phyloP scores from a whole-genome alignment of 2,113 vertebrate species.

The Phyllopteryx taeniolatus region DNA sequence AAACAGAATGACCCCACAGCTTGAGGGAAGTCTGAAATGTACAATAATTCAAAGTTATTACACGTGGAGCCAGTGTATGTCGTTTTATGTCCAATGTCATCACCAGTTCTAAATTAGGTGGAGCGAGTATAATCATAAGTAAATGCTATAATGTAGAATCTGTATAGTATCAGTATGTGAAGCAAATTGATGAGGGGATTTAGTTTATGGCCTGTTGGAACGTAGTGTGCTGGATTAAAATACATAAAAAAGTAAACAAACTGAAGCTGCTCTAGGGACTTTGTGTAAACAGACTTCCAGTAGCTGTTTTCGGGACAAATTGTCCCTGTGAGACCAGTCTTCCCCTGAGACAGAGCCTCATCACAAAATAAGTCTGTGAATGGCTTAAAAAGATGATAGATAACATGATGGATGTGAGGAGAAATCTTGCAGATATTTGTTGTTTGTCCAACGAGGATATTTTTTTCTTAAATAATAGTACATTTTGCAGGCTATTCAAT shows the following conservation, averaged over 20 bases:
- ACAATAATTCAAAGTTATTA: conserved; percentile 4
- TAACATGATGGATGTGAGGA: not conserved
- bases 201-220: not conserved
- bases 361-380: conserved; percentile 16
- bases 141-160: not conserved
- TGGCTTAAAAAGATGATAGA: not conserved
- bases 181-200: conserved; percentile 3
- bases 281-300: conserved; percentile 40
- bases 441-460: not conserved
- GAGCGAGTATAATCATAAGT: not conserved
- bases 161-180: not conserved
- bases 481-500: not conserved
- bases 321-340: conserved; percentile 15
- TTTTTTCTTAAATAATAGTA: not conserved
- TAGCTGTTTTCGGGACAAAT: conserved; percentile 32
- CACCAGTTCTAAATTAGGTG: not conserved
- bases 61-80: not conserved
- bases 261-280: conserved; percentile 27
- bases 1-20: not conserved
- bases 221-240: not conserved
- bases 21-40: conserved; percentile 1
- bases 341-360: conserved; percentile 20
- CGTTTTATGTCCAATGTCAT: not conserved
- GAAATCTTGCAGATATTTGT: not conserved
- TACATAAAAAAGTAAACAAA: not conserved